Conservation (phyloP, 35 echinoderm and acorn worm species). For the Antedon bifida region DNA sequence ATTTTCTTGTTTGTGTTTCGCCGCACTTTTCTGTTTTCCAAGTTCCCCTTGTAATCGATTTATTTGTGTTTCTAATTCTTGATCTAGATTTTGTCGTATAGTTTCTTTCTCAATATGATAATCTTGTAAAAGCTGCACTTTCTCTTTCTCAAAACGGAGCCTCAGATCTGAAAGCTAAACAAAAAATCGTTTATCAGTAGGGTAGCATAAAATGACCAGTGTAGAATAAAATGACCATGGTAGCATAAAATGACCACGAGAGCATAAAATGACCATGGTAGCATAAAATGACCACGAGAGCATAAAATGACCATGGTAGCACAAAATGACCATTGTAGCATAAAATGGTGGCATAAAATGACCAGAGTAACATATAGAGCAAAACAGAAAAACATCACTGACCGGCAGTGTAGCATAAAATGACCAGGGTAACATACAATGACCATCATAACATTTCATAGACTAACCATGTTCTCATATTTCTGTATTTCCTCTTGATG, state of each 20-base stretch:
- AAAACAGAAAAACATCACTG: no score
- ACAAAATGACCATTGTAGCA: no score
- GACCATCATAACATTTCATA: no score
- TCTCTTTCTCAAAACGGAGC: slow-evolving; percentile 37
- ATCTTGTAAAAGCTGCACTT: slow-evolving; percentile 33
- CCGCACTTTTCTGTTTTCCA: slow-evolving; percentile 21
- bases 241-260: no score
- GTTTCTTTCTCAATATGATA: slow-evolving; percentile 56
- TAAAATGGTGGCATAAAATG: no score
- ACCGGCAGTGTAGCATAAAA: not conserved
- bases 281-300: no score
- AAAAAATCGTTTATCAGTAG: not conserved
- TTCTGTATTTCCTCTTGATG: slow-evolving; percentile 41
- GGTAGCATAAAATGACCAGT: slow-evolving; percentile 19
- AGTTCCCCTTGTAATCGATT: slow-evolving; percentile 31
- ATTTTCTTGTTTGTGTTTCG: slow-evolving; percentile 28
- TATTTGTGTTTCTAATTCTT: slow-evolving; percentile 24
- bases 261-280: no score
- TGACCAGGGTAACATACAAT: not conserved
- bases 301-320: no score
- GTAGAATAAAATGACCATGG: not conserved
- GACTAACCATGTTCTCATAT: slow-evolving; percentile 58
- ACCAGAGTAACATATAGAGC: no score
- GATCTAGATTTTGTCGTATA: slow-evolving; percentile 28
- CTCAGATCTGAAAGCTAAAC: slow-evolving; percentile 45